These are phyloP conservation scores for Epizoanthus ramosus DNA, from an alignment of 92 coral and sea anemone species.

Conservation along the genomic window DNA sequence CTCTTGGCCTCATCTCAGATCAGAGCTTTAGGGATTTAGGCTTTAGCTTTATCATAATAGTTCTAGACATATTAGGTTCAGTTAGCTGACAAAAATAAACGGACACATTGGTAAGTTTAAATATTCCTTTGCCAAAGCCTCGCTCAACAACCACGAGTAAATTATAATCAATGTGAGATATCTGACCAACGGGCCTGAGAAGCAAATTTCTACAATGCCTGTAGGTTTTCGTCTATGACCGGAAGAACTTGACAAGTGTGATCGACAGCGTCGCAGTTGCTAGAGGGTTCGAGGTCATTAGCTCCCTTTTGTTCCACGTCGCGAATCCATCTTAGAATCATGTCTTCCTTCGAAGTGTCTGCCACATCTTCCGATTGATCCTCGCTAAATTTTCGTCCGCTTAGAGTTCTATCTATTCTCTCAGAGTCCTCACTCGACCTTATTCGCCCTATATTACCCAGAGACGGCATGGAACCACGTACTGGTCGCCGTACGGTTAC, in stretches of 20 bases:
- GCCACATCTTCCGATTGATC: conserved; percentile 2
- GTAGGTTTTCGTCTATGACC: conserved; percentile 39
- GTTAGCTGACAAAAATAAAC: no score
- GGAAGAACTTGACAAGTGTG: conserved; percentile 32
- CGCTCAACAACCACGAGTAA: no score
- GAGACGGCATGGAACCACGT: conserved; percentile 16
- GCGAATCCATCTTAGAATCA: conserved; percentile 57
- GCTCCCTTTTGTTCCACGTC: conserved; percentile 47
- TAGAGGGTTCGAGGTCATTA: not conserved
- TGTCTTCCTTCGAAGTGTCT: conserved; percentile 45
- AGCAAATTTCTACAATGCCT: not conserved
- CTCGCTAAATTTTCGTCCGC: not conserved
- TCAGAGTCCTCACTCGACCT: conserved; percentile 8
- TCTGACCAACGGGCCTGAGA: not conserved
- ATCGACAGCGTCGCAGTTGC: not conserved
- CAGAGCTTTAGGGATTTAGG: no score
- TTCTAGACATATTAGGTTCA: no score
- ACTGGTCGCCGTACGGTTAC: conserved; percentile 13
- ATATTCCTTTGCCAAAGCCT: no score
- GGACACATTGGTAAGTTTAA: no score
- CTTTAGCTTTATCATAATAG: no score
- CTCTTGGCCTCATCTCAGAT: no score
- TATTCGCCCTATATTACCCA: not conserved
- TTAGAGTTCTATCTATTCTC: not conserved
- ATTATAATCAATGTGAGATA: not conserved